Percentiles rank a stretch among this genome's conserved stretches.
Evolutionary conservation across 92 coral and sea anemone genomes (phyloP).

Genomic region (Muricea muricata): DNA sequence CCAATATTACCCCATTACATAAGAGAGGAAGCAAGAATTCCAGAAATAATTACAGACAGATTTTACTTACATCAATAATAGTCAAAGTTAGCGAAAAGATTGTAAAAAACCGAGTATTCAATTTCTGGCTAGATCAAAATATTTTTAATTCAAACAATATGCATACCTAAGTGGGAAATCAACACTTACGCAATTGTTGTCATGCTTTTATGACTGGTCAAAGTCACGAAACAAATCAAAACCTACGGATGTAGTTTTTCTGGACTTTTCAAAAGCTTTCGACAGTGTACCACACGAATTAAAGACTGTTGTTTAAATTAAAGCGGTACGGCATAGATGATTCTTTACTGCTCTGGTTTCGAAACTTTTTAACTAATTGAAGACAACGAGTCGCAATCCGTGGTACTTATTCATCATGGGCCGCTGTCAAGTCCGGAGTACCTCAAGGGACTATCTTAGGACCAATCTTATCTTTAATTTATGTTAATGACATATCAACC

Average conservation of each 20-base stretch:
- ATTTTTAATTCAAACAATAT: background rate
- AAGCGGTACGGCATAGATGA: too few relatives aligned
- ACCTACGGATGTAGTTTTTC: conserved; percentile 45
- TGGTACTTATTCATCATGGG: conserved; percentile 42
- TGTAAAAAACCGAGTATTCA: background rate
- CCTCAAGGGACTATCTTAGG: conserved; percentile 58
- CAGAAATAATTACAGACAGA: too few relatives aligned
- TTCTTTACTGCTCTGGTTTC: too few relatives aligned
- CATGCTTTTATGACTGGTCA: conserved; percentile 35
- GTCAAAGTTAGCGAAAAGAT: background rate
- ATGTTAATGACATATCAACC: conserved; percentile 44
- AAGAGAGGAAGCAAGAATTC: too few relatives aligned
- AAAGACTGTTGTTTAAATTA: too few relatives aligned
- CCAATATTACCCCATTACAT: too few relatives aligned
- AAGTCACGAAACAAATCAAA: conserved; percentile 15
- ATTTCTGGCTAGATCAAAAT: background rate
- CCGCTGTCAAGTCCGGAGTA: conserved; percentile 38
- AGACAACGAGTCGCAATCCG: conserved; percentile 41
- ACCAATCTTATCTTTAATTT: conserved; percentile 31
- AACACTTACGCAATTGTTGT: conserved; percentile 45
- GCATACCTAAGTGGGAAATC: conserved; percentile 56
- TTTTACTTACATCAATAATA: too few relatives aligned
- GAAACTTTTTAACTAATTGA: conserved; percentile 48
- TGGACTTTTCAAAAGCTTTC: conserved; percentile 64
- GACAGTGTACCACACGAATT: conserved; percentile 59